phyloP scores from a whole-genome alignment of 2,888 invertebrate genomes.

The Alcis repandata region DNA sequence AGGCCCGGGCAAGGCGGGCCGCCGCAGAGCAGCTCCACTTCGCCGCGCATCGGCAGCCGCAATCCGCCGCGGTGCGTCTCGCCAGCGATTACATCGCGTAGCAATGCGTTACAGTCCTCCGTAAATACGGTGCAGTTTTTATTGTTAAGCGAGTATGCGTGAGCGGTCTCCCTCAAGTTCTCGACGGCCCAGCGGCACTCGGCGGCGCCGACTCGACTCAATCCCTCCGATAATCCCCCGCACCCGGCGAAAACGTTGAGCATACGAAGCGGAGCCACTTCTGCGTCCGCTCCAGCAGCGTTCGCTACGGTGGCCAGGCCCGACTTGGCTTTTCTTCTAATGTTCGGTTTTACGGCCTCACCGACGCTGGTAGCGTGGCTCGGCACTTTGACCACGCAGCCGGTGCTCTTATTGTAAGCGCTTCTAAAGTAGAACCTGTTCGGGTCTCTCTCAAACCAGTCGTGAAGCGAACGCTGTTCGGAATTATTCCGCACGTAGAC shows the following conservation, averaged over 20 bases:
- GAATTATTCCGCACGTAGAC: slow-evolving; percentile 88
- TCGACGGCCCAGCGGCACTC: slow-evolving; percentile 94
- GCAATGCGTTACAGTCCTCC: slow-evolving; percentile 92
- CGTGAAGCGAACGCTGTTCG: slow-evolving; percentile 79
- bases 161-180: slow-evolving; percentile 91
- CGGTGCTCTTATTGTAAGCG: slow-evolving; percentile 87
- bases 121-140: slow-evolving; percentile 90
- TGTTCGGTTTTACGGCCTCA: slow-evolving; percentile 30
- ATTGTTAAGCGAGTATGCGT: slow-evolving; percentile 92
- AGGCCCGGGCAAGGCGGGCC: slow-evolving; percentile 97
- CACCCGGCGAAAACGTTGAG: slow-evolving; percentile 95
- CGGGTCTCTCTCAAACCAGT: slow-evolving; percentile 89
- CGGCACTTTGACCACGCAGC: slow-evolving; percentile 88
- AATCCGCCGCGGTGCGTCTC: slow-evolving; percentile 81
- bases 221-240: slow-evolving; percentile 92
- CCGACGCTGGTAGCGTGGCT: slow-evolving; percentile 71
- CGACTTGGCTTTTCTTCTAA: slow-evolving; percentile 71
- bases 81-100: slow-evolving; percentile 89
- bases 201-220: slow-evolving; percentile 89
- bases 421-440: slow-evolving; percentile 91
- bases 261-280: slow-evolving; percentile 86
- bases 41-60: slow-evolving; percentile 90
- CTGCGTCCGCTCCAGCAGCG: slow-evolving; percentile 54
- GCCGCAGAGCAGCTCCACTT: slow-evolving; percentile 94
- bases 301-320: slow-evolving; percentile 65